Conservation (phyloP, 2,888 invertebrate species). For the Heliconius erato region DNA sequence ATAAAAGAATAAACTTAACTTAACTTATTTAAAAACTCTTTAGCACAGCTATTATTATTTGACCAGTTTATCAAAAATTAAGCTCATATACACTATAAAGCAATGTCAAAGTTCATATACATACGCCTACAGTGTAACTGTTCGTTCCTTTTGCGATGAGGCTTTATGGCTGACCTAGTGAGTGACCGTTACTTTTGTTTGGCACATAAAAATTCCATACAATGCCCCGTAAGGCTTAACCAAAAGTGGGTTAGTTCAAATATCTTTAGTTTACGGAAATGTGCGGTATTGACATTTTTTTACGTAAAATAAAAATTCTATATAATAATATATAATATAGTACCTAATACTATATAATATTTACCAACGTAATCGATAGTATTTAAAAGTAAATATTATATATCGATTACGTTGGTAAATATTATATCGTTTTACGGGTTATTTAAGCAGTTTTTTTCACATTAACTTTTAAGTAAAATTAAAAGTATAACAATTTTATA, state of each 20-base stretch:
- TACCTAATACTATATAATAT: too few species aligned
- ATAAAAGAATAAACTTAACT: background rate
- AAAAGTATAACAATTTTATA: too few species aligned
- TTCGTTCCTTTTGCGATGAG: background rate
- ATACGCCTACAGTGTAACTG: slow-evolving; percentile 8
- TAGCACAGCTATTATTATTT: background rate
- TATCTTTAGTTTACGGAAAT: background rate
- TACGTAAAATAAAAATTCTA: too few species aligned
- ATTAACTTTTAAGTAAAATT: too few species aligned
- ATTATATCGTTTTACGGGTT: too few species aligned
- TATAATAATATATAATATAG: too few species aligned
- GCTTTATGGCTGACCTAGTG: slow-evolving; percentile 16
- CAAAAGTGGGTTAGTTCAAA: background rate
- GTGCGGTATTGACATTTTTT: background rate
- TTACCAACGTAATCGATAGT: too few species aligned
- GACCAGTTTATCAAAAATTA: background rate
- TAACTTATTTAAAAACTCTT: background rate
- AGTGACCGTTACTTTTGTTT: slow-evolving; percentile 9
- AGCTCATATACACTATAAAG: background rate
- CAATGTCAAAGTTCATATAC: slow-evolving; percentile 14
- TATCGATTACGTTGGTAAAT: too few species aligned
- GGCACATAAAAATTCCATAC: slow-evolving; percentile 13
- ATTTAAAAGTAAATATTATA: too few species aligned
- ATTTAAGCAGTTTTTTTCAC: too few species aligned
- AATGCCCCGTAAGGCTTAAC: background rate